A percentile compares a stretch with the other conserved stretches of the same genome.
Evolutionary conservation across 2,888 invertebrate genomes (phyloP).

Genomic region (Aspidiotus rigidus): DNA sequence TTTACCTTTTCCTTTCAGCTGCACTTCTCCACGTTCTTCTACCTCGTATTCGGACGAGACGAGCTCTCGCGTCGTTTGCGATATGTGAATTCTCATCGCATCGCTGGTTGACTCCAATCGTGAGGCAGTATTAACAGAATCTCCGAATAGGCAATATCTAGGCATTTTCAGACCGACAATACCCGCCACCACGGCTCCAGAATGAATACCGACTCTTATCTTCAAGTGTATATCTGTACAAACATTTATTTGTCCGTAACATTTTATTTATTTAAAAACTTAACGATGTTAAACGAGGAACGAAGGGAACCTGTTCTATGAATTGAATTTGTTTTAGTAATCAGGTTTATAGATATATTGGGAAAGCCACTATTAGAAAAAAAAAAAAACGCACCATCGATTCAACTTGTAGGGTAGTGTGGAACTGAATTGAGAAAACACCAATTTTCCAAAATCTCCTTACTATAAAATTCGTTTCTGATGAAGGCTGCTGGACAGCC

Average conservation of each 20-base stretch:
- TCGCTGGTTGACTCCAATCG: constrained; percentile 87
- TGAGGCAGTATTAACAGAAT: constrained; percentile 83
- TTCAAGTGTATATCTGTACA: constrained; percentile 64
- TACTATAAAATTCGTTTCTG: no score
- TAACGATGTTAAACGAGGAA: no score
- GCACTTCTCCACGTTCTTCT: constrained; percentile 69
- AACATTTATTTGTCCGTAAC: background rate
- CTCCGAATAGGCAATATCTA: constrained; percentile 73
- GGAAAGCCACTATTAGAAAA: background rate
- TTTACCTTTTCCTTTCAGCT: constrained; percentile 81
- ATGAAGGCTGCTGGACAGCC: no score
- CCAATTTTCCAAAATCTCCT: no score
- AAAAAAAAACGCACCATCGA: no score
- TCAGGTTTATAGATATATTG: no score
- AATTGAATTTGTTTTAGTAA: no score
- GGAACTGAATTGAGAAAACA: no score
- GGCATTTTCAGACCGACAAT: constrained; percentile 94
- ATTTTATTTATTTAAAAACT: no score
- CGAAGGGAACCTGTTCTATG: no score
- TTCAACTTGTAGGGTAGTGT: no score
- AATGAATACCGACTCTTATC: constrained; percentile 79
- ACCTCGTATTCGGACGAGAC: constrained; percentile 66
- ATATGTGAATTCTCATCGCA: constrained; percentile 91
- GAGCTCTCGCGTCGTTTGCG: constrained; percentile 72
- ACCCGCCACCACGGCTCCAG: constrained; percentile 85